Conservation (phyloP, 1,140 invertebrate genomes). For the Panulirus ornatus region DNA sequence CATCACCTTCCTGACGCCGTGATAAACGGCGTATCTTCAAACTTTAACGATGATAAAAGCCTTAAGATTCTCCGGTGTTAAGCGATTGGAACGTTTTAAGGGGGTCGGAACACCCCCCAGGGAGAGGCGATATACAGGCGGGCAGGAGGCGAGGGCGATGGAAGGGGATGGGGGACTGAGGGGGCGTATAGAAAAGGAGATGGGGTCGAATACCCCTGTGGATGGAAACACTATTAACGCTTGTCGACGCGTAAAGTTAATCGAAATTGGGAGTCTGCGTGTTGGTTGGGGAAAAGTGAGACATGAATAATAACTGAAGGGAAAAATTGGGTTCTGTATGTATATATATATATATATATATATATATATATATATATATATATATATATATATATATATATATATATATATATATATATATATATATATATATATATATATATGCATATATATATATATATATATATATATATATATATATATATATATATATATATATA, state of each 20-base stretch:
- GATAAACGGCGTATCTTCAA: conserved; percentile 38
- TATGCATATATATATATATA: too few species aligned
- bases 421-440: too few species aligned
- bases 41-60: conserved; percentile 49
- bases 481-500: too few species aligned
- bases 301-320: neutral
- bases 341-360: too few species aligned
- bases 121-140: neutral
- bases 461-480: too few species aligned
- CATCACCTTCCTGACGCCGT: conserved; percentile 5
- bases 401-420: too few species aligned
- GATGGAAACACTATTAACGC: conserved; percentile 46
- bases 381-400: too few species aligned
- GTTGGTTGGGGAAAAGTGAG: conserved; percentile 41
- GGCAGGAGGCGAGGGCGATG: neutral
- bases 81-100: conserved; percentile 27
- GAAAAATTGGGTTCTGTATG: neutral
- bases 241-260: conserved; percentile 52
- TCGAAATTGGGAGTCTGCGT: conserved; percentile 45
- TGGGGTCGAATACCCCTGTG: conserved; percentile 36
- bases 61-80: conserved; percentile 18
- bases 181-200: neutral
- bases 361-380: too few species aligned
- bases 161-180: neutral
- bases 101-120: neutral